Evolutionary conservation across 2,888 invertebrate species (phyloP).

Genomic region (Matsumyia berberina): DNA sequence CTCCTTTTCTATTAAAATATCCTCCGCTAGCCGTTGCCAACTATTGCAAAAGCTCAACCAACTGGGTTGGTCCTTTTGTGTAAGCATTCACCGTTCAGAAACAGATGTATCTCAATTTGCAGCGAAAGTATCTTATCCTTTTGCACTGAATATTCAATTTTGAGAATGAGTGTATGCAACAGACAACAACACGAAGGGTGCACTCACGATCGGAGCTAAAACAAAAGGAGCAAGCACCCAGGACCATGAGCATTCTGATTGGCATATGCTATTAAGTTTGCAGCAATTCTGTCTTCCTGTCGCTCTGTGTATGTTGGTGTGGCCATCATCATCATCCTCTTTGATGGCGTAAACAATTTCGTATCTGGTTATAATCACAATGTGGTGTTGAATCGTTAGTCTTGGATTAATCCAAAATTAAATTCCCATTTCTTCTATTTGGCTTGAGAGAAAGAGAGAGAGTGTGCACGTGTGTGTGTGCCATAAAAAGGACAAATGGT

Average conservation of each 20-base stretch:
- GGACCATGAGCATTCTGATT: constrained; percentile 62
- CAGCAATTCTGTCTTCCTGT: constrained; percentile 11
- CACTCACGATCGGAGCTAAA: constrained; percentile 6
- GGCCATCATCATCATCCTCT: neutral
- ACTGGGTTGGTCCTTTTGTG: constrained; percentile 26
- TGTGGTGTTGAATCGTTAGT: constrained; percentile 75
- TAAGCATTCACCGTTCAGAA: constrained; percentile 58
- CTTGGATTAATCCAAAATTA: constrained; percentile 69
- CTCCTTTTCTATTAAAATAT: no score
- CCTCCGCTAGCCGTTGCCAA: neutral
- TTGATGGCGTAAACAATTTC: constrained; percentile 54
- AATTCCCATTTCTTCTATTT: constrained; percentile 70
- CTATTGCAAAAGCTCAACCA: neutral
- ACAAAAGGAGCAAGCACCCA: constrained; percentile 33
- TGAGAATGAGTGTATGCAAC: constrained; percentile 39
- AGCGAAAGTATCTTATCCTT: constrained; percentile 66
- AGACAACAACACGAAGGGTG: constrained; percentile 1
- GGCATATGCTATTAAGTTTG: constrained; percentile 66
- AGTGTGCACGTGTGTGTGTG: neutral
- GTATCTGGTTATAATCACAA: constrained; percentile 72
- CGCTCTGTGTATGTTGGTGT: neutral
- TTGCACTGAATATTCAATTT: constrained; percentile 67
- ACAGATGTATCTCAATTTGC: constrained; percentile 74
- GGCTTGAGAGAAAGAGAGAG: neutral
- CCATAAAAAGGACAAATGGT: constrained; percentile 18